Percentiles rank a stretch among this genome's conserved stretches.
Conservation (phyloP, 2,888 invertebrate species). For the Erannis defoliaria region DNA sequence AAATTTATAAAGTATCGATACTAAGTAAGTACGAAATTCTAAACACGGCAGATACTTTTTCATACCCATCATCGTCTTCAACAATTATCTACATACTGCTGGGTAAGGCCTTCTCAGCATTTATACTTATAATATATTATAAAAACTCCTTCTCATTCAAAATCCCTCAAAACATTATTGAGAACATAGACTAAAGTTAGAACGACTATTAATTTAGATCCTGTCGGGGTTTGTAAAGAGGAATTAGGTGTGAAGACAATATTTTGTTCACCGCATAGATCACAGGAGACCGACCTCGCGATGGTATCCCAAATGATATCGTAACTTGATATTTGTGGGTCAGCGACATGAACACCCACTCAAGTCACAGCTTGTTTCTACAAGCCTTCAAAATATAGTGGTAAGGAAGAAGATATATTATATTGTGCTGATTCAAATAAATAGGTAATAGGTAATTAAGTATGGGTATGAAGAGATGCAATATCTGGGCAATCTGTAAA, state of each 20-base stretch:
- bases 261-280: constrained; percentile 28
- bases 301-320: constrained; percentile 30
- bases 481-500: no score
- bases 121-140: no score
- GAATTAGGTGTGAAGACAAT: constrained; percentile 32
- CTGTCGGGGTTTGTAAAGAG: constrained; percentile 12
- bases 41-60: no score
- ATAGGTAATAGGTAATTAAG: no score
- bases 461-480: no score
- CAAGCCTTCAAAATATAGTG: constrained; percentile 12
- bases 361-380: constrained; percentile 15
- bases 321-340: constrained; percentile 43
- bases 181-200: constrained; percentile 28
- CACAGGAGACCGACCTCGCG: constrained; percentile 26
- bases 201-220: constrained; percentile 13
- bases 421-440: no score
- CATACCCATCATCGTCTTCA: no score
- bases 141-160: not conserved
- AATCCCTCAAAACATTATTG: constrained; percentile 14
- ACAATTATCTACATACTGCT: no score
- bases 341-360: constrained; percentile 30
- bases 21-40: no score
- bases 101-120: no score
- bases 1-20: no score
- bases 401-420: no score